These are phyloP conservation scores for Meteorus sp. DNA, from an alignment of 1,140 invertebrate species.

Conservation along the genomic window DNA sequence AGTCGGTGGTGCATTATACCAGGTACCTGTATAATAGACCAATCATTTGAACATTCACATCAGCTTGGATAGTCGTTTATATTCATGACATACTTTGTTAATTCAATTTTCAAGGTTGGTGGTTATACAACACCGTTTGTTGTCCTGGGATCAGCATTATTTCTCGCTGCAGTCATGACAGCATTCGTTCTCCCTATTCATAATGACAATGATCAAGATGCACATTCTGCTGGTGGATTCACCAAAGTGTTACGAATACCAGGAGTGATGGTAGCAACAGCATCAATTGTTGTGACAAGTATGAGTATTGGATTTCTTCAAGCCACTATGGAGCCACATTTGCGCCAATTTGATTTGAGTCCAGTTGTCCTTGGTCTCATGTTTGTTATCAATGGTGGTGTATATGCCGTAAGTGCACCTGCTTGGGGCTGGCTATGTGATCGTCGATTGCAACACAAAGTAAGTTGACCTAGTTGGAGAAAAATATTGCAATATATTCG, in stretches of 20 bases:
- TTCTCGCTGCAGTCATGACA: constrained; percentile 75
- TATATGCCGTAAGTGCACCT: constrained; percentile 81
- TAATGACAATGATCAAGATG: constrained; percentile 60
- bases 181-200: constrained; percentile 72
- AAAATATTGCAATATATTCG: too few relatives aligned
- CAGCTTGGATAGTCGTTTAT: not conserved
- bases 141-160: constrained; percentile 75
- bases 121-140: constrained; percentile 88
- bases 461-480: too few relatives aligned
- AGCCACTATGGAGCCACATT: constrained; percentile 80
- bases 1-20: constrained; percentile 78
- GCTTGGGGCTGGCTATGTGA: constrained; percentile 82
- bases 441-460: constrained; percentile 66
- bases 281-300: constrained; percentile 73
- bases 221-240: constrained; percentile 62
- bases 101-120: constrained; percentile 60
- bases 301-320: constrained; percentile 81
- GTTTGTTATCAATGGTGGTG: constrained; percentile 86
- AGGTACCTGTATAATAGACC: constrained; percentile 58
- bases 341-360: constrained; percentile 72
- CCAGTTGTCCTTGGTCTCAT: constrained; percentile 79
- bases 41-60: too few relatives aligned
- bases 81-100: not conserved
- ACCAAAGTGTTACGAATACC: constrained; percentile 69
- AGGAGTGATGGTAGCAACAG: constrained; percentile 68